phyloP scores from a whole-genome alignment of 2,888 invertebrate genomes.

The Drosophila mayaguana region DNA sequence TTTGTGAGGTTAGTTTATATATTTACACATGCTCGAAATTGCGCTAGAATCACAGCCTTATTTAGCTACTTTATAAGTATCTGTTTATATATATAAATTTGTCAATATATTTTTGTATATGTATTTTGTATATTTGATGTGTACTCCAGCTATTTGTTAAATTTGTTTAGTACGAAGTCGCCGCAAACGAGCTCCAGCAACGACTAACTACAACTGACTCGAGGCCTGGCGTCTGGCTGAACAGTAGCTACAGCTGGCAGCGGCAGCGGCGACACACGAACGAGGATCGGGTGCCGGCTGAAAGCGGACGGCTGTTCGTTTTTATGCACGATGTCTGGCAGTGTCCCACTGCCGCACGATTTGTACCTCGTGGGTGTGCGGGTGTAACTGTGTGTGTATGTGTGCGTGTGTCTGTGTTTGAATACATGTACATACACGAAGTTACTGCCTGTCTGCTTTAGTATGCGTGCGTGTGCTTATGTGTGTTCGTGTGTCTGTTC shows the following conservation, averaged over 20 bases:
- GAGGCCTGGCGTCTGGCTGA: conserved; percentile 47
- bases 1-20: conserved; percentile 19
- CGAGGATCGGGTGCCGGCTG: conserved; percentile 75
- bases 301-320: conserved; percentile 39
- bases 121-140: conserved; percentile 20
- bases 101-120: conserved; percentile 22
- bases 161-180: conserved; percentile 32
- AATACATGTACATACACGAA: conserved; percentile 33
- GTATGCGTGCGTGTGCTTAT: conserved; percentile 5
- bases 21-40: conserved; percentile 63
- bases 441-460: conserved; percentile 35
- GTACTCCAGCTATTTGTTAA: conserved; percentile 13
- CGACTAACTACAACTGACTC: conserved; percentile 77
- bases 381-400: not conserved
- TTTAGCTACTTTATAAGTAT: conserved; percentile 15
- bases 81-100: conserved; percentile 14
- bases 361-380: conserved; percentile 21
- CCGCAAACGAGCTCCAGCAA: conserved; percentile 64
- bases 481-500: conserved; percentile 37
- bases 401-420: conserved; percentile 14
- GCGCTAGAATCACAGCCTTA: conserved; percentile 65
- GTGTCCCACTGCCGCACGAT: conserved; percentile 55
- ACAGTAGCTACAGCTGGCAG: conserved; percentile 44
- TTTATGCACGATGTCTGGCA: conserved; percentile 46
- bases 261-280: conserved; percentile 36